Evolutionary conservation across 2,113 vertebrate species (phyloP), one percentile per base, ranked within the genome.

Genomic region (Electrona antarctica): DNA sequence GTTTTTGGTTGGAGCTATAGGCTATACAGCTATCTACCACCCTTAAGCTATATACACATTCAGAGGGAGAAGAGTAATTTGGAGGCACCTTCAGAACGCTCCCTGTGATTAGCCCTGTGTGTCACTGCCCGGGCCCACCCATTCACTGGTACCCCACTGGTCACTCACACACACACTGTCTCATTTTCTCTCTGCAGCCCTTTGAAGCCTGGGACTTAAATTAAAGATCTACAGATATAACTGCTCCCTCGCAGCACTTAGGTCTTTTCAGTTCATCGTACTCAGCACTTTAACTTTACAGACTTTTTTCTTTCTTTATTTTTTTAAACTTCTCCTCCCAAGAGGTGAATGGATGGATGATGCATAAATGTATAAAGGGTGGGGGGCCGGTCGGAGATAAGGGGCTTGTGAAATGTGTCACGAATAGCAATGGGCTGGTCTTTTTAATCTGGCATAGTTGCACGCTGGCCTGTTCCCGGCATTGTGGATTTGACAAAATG

Each of bases 161-260:
- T 91, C 90, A 89, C 73, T 88, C 85, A 75, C 71, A 71, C 76
- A 58, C 83, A 83, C 33, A 41, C 33, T 41, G 78, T 88, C 74
- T 90, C 88, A 87, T 91, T 90, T 87, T 88, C 86, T 80, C 83
- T 80, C 60, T 59, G 64, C 76, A 64, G 79, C 75, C 81, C 78
- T 90, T 91, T 90, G 88, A 90, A 89, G 87, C 79, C 78, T 62
- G 57, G 67, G 79, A 83, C 85, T 88, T 87, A 91, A 91, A 92
- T 91, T 89, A 91, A 92, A 90, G 90, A 91, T 91, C 82, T 78
- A 12, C 84, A 78, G 89, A 92, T 91, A 92, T 67, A 72, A 77
- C 63, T 65, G 75, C 60, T 66, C 48, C 73, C 89, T 77, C 69
- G 48, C 85, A 79, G 87, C 84, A 64, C 64, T 72, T 60, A 57